Percentiles rank a stretch among this genome's conserved stretches.
These are phyloP conservation scores for Ibycter americanus DNA, from an alignment of 2,797 vertebrate genomes.

Conservation along the genomic window DNA sequence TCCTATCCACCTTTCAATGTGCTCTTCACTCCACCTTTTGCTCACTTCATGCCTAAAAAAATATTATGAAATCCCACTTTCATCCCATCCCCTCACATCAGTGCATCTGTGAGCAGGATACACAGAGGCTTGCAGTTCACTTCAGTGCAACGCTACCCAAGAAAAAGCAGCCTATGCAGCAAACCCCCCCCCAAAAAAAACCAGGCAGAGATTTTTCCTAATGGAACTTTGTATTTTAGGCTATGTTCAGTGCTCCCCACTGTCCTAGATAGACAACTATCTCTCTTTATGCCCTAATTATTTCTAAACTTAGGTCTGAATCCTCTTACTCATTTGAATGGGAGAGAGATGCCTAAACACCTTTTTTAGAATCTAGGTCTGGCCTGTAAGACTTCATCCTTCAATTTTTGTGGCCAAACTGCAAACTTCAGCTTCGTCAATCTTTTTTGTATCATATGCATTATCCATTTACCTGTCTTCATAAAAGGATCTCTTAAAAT, in stretches of 20 bases:
- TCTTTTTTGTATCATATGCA: neutral
- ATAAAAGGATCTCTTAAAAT: neutral
- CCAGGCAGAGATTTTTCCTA: neutral
- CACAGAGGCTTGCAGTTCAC: neutral
- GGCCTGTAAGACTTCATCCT: neutral
- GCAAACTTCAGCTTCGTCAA: neutral
- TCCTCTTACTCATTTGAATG: conserved; percentile 17
- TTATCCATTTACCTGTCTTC: neutral
- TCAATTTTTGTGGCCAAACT: neutral
- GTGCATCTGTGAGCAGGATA: neutral
- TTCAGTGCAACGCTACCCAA: neutral
- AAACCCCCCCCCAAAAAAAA: neutral
- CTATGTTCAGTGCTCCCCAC: neutral
- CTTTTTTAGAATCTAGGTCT: conserved; percentile 17
- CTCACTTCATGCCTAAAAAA: neutral
- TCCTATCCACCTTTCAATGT: neutral
- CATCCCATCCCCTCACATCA: neutral
- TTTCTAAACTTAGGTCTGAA: conserved; percentile 49
- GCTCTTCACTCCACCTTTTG: neutral
- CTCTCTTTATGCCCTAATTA: conserved; percentile 34
- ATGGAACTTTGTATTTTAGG: neutral
- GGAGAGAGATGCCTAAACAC: neutral
- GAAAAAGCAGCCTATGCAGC: neutral
- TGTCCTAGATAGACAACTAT: conserved; percentile 18
- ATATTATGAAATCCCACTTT: neutral